Base-by-base conservation (phyloP, 1,140 invertebrate species). In the Rhagoletis zephyria region DNA sequence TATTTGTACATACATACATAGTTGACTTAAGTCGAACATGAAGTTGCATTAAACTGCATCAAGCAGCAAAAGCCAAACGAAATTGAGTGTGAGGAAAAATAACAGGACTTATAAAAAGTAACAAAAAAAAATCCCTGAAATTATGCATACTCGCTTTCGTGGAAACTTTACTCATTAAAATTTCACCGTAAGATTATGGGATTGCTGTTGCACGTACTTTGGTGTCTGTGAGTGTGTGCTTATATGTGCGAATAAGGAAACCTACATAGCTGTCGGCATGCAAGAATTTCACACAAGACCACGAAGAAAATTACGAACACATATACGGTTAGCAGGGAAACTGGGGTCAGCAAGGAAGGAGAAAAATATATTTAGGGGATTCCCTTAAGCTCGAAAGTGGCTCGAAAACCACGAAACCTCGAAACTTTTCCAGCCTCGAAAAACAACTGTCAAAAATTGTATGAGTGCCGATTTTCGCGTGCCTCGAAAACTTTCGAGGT, bases 91-190 rank as follows among this genome's bases (percentile, higher is more conserved):
- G 74, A 6, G 74, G 7, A 56, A 9, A 56, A 81, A 81, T 30
- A n/a, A 19, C 45, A 51, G 45, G 14, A 77, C 45, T 77, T 77
- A 2, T 16, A 48, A 56, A 81, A 81, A 81, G n/a, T 56, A 19
- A 1, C 12, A 59, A 14, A 48, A 59, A 19, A 16, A 16, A 56
- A 56, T 10, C 5, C 7, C 48, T 59, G 74, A 30, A 45, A 56
- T 56, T n/a, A 59, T 81, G 51, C 74, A 81, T 59, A 59, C 19
- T 81, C 7, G 48, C 2, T 56, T 81, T 6, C 48, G 74, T 56
- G 48, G 74, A 81, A 81, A 81, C 74, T 81, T 81, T 81, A 81
- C 74, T 81, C 74, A 81, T 81, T 81, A 81, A 56, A 81, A 51
- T 81, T 81, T 81, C n/a, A 81, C 14, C n/a, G 48, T 9, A 56